Percentiles rank a stretch among this genome's conserved stretches.
phyloP scores from a whole-genome alignment of 2,888 invertebrate species.

The Polyploca ridens region DNA sequence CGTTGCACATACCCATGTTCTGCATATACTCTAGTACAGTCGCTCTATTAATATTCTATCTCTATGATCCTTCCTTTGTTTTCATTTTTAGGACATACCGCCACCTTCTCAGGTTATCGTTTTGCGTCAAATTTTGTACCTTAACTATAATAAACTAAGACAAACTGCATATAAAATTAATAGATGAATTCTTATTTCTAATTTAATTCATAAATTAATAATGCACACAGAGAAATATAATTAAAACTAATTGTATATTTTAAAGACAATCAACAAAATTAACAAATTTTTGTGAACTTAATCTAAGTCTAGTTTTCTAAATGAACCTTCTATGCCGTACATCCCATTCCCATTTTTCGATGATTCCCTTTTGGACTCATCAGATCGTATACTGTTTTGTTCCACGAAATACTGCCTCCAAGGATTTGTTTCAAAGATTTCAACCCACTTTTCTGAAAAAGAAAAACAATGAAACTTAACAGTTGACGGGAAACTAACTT shows the following conservation, averaged over 20 bases:
- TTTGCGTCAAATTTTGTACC: neutral
- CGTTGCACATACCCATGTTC: too few relatives aligned
- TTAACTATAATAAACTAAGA: too few relatives aligned
- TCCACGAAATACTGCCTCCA: conserved; percentile 21
- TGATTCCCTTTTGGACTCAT: conserved; percentile 40
- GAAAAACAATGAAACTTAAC: neutral
- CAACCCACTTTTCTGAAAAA: conserved; percentile 26
- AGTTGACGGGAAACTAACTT: too few relatives aligned
- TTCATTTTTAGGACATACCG: neutral
- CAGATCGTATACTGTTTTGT: conserved; percentile 35
- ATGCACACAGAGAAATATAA: too few relatives aligned
- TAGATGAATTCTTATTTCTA: neutral
- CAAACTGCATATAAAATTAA: neutral
- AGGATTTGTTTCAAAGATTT: conserved; percentile 18
- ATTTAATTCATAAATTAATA: too few relatives aligned
- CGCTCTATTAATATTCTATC: too few relatives aligned
- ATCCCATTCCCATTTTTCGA: conserved; percentile 27
- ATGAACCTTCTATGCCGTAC: conserved; percentile 44
- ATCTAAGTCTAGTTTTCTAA: conserved; percentile 43
- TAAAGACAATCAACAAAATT: neutral
- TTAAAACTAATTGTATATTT: too few relatives aligned
- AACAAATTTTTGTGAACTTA: conserved; percentile 18
- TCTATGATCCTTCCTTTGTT: too few relatives aligned
- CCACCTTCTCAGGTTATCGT: neutral
- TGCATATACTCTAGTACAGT: too few relatives aligned